A percentile compares a stretch with the other conserved stretches of the same genome.
phyloP scores from a whole-genome alignment of 2,888 invertebrate genomes.

The Phalera bucephala region DNA sequence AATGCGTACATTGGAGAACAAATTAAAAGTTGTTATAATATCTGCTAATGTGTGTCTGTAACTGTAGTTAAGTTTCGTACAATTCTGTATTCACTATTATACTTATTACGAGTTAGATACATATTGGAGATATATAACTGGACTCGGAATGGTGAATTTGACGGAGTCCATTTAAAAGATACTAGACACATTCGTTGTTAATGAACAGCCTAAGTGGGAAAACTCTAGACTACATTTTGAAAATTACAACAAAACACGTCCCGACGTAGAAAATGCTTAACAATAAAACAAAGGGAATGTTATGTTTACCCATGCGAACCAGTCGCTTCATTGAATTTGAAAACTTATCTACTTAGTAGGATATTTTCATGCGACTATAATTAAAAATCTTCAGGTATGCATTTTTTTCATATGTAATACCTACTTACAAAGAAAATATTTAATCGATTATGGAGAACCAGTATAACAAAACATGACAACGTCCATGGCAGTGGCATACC shows the following conservation, averaged over 20 bases:
- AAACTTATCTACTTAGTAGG: constrained; percentile 54
- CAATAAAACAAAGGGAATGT: constrained; percentile 25
- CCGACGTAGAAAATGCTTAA: constrained; percentile 12
- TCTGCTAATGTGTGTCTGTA: constrained; percentile 18
- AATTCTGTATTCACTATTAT: too few relatives aligned
- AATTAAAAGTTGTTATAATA: constrained; percentile 18
- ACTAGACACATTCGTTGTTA: constrained; percentile 76
- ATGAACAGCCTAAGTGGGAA: constrained; percentile 75
- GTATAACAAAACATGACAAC: constrained; percentile 14
- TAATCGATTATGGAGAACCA: constrained; percentile 5
- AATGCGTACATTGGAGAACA: constrained; percentile 20
- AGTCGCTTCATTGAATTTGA: constrained; percentile 50
- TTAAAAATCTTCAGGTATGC: constrained; percentile 32
- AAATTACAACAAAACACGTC: constrained; percentile 20
- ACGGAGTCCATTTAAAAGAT: constrained; percentile 39
- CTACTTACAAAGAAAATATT: constrained; percentile 26
- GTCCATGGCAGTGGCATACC: constrained; percentile 70
- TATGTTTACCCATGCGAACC: constrained; percentile 48
- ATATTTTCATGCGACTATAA: constrained; percentile 42
- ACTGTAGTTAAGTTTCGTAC: constrained; percentile 16
- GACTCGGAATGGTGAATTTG: constrained; percentile 15
- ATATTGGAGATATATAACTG: not conserved
- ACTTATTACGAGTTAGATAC: not conserved
- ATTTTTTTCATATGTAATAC: constrained; percentile 24
- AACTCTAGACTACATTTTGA: constrained; percentile 34